Evolutionary conservation across 2,113 vertebrate species (phyloP), one percentile per base, ranked within the genome.

Genomic region (Myrmophylax atrothorax): DNA sequence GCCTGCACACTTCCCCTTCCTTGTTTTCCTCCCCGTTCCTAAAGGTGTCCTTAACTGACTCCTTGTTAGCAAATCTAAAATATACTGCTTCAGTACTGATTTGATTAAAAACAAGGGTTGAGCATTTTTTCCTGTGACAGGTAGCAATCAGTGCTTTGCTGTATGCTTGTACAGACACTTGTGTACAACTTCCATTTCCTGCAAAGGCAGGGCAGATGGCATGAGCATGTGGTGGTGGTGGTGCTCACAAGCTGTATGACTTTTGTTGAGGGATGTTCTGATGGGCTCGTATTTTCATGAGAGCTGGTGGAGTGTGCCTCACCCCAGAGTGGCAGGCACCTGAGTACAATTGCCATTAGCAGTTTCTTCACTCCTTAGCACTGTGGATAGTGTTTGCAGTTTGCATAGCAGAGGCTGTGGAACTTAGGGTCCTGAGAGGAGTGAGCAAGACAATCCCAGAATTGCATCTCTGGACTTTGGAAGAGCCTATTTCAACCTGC

Each of bases 1-100:
- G 18, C 9, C 11, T 72, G 12, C 35, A 31, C 14, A 31, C 3
- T 85, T 31, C 14, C 10, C 1, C 2, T 5, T 46, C 35, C 9
- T 55, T 31, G 28, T 55, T 69, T 15, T 9, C 14, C 6, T 12
- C 31, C 6, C 24, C 0, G 0, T 26, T 73, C 28, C 63, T 87
- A 35, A 75, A 72, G 29, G 20, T 74, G 35, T 60, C 26, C 50
- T 50, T 78, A 83, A 79, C 18, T 62, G 33, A 73, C 55, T 56
- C 22, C 46, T 62, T 53, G 26, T 55, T 31, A 24, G 8, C 38
- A 82, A 73, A 55, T 68, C 53, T 79, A 5, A 69, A 91, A 91
- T 69, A 79, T 75, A 40, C 25, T 46, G 16, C 10, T 79, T 66
- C 52, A 83, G 2, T 53, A 29, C 19, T 47, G 29, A 17, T 64